phyloP scores from a whole-genome alignment of 1,140 invertebrate genomes.

The Lycorma delicatula region DNA sequence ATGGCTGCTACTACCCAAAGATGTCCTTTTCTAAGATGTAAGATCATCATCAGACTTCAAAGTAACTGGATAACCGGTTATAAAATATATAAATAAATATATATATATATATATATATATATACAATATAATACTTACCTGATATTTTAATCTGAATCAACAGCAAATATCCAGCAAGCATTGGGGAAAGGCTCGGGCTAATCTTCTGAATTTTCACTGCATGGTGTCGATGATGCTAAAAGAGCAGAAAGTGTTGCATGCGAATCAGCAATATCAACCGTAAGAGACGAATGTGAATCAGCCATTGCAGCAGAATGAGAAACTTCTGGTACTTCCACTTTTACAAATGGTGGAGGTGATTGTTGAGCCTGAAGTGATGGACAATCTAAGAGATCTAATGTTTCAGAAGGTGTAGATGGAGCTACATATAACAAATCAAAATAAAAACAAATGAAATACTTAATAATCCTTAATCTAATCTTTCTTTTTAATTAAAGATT shows the following conservation, averaged over 20 bases:
- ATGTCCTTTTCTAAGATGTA: too few species aligned
- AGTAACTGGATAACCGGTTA: too few species aligned
- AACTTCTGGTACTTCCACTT: background rate
- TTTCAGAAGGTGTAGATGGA: conserved; percentile 10
- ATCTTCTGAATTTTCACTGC: background rate
- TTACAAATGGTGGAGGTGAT: too few species aligned
- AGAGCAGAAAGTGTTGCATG: conserved; percentile 2
- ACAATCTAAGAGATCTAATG: conserved; percentile 9
- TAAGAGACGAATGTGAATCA: background rate
- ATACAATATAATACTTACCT: too few species aligned
- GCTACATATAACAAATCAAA: background rate
- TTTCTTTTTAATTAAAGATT: background rate
- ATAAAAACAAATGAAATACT: background rate
- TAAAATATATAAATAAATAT: too few species aligned
- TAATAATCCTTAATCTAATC: background rate
- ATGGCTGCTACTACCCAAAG: too few species aligned
- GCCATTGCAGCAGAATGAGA: background rate
- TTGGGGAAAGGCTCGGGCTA: conserved; percentile 20
- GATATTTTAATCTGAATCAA: conserved; percentile 3
- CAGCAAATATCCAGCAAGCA: conserved; percentile 22
- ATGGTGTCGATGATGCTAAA: background rate
- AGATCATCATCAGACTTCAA: too few species aligned
- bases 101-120: too few species aligned
- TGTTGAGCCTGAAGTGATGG: background rate
- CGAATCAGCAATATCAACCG: conserved; percentile 11